Evolutionary conservation across 2,888 invertebrate species (phyloP), one percentile per base, ranked within the genome.

Genomic region (Aphrophora alni): DNA sequence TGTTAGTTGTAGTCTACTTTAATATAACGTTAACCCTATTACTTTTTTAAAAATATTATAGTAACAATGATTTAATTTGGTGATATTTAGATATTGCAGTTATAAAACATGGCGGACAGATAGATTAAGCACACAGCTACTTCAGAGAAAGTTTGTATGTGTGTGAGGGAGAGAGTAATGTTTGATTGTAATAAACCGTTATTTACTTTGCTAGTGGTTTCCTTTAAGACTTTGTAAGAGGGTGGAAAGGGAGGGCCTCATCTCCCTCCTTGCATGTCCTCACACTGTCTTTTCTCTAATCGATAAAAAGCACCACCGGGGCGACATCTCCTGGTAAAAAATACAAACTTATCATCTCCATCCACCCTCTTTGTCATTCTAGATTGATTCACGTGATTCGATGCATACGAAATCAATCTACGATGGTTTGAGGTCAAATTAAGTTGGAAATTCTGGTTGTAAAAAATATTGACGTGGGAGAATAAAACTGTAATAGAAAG

Each of bases 271-370:
- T 77, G 79, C 81, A 79, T 77, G 77, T 77, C 74, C 82, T 82
- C 77, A 73, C 81, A 77, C 77, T 75, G 59, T 75, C 75, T 78
- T 73, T 71, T 38, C 33, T 38, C 78, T 80, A 82, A 82, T 82
- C 82, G 78, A 81, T 81, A 81, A 81, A 81, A 81, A 81, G 78
- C 81, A 59, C 51, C 59, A 28, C 51, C 75, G 78, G 70, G 44
- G 81, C 78, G 81, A 81, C 81, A 81, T 81, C 78, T 78, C 33
- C 71, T 72, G 75, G 74, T 81, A 81, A 81, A 78, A 81, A 81
- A 81, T 78, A 81, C 78, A 70, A 78, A 81, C 75, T 78, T 81
- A 81, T 81, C 81, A 38, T 59, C 59, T 21, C 51, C 78, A n/a
- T n/a, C 72, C 14, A 59, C 74, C 25, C 74, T 38, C 74, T 71